A percentile compares a stretch with the other conserved stretches of the same genome.
Conservation (phyloP, 2,113 vertebrate genomes). For the Cepphus grylle region DNA sequence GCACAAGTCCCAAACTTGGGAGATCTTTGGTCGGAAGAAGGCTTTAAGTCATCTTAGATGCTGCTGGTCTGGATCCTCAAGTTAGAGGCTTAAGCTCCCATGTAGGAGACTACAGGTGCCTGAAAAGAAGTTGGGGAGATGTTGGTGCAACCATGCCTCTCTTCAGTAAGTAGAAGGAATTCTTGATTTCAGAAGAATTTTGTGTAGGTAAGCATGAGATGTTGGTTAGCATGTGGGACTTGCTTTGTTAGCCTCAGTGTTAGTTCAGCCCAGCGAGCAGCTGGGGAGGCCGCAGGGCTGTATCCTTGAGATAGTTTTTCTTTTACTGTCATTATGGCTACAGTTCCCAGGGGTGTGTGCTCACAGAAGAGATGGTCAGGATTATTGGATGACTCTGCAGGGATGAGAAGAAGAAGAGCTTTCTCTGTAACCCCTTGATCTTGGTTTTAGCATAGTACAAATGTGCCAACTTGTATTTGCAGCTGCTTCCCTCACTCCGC, state of each 20-base stretch:
- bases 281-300: neutral
- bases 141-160: neutral
- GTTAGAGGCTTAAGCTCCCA: fast-evolving
- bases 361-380: neutral
- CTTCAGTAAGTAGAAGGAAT: neutral
- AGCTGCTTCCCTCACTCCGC: neutral
- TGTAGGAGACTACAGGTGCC: neutral
- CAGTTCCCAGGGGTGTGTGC: neutral
- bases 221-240: neutral
- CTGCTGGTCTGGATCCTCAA: neutral
- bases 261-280: neutral
- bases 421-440: neutral
- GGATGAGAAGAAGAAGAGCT: neutral
- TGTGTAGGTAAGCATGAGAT: neutral
- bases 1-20: neutral
- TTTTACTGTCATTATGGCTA: neutral
- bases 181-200: neutral
- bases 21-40: neutral
- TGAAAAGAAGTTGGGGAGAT: neutral
- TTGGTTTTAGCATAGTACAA: neutral
- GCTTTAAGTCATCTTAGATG: neutral
- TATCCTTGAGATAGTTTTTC: neutral
- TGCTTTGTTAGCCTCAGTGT: neutral
- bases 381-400: neutral
- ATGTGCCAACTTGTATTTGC: neutral